Evolutionary conservation across 2,888 invertebrate species (phyloP).

Genomic region (Melikaiella ostensackeni): DNA sequence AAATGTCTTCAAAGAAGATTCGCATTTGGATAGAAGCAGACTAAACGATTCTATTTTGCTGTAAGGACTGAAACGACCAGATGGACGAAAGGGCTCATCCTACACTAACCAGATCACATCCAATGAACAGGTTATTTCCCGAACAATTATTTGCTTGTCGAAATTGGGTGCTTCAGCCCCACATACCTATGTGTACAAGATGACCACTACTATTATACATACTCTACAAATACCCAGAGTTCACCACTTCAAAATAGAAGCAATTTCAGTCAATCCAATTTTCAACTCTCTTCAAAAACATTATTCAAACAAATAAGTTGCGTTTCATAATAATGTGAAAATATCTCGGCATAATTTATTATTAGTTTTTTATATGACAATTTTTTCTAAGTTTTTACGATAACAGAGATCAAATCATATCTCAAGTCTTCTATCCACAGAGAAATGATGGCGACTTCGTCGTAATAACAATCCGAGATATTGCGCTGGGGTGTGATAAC

Average conservation of each 20-base stretch:
- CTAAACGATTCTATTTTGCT: slow-evolving; percentile 20
- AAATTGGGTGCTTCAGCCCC: slow-evolving; percentile 1
- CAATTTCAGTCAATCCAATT: background rate
- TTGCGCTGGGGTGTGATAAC: background rate
- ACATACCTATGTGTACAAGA: slow-evolving; percentile 21
- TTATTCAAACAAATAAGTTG: no score
- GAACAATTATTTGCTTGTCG: slow-evolving; percentile 36
- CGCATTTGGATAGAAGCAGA: background rate
- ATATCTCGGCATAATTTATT: no score
- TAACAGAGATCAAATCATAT: background rate
- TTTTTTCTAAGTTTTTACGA: background rate
- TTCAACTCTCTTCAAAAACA: no score
- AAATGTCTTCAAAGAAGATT: slow-evolving; percentile 5
- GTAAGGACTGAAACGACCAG: background rate
- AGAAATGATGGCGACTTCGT: background rate
- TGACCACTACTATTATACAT: background rate
- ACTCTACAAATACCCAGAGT: background rate
- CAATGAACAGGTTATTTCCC: slow-evolving; percentile 18
- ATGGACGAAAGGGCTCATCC: slow-evolving; percentile 19
- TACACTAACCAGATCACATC: slow-evolving; percentile 13
- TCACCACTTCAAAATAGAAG: background rate
- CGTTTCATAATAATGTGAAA: no score
- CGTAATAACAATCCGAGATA: slow-evolving; percentile 18
- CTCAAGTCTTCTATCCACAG: background rate
- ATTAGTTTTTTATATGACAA: no score